Evolutionary conservation across 2,797 vertebrate species (phyloP).

Genomic region (Enteromius afrohamiltoni): DNA sequence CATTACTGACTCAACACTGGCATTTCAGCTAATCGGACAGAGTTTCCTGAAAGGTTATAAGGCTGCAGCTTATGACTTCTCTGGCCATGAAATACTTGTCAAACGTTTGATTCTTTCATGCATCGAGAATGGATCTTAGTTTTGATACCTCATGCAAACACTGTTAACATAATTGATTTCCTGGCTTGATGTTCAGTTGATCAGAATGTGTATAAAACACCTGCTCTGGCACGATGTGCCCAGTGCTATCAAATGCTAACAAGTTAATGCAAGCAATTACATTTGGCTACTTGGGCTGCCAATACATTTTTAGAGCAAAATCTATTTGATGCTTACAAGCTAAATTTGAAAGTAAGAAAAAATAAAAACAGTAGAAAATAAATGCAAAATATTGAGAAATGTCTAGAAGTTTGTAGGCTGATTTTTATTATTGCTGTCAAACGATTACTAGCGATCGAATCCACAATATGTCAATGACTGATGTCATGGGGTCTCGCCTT

Average conservation of each 20-base stretch:
- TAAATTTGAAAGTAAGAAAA: background rate
- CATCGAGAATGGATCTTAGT: background rate
- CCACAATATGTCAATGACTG: too few relatives aligned
- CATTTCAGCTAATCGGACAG: conserved; percentile 24
- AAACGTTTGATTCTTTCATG: background rate
- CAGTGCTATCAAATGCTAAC: background rate
- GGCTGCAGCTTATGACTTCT: background rate
- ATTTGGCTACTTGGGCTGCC: background rate
- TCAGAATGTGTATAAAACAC: background rate
- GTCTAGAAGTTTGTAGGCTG: background rate
- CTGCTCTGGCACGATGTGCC: background rate
- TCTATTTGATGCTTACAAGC: background rate
- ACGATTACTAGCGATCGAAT: too few relatives aligned
- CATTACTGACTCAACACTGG: conserved; percentile 41
- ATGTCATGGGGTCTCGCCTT: too few relatives aligned
- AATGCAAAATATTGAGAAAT: background rate
- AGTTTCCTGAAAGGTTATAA: background rate
- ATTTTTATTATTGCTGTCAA: background rate
- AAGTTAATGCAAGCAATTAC: background rate
- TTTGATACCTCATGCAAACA: background rate
- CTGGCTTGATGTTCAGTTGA: background rate
- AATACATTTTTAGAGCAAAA: background rate
- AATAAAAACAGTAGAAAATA: background rate
- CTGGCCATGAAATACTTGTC: background rate
- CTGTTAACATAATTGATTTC: background rate